Evolutionary conservation across 2,797 vertebrate genomes (phyloP).

Genomic region (Enteromius fasciolatus): DNA sequence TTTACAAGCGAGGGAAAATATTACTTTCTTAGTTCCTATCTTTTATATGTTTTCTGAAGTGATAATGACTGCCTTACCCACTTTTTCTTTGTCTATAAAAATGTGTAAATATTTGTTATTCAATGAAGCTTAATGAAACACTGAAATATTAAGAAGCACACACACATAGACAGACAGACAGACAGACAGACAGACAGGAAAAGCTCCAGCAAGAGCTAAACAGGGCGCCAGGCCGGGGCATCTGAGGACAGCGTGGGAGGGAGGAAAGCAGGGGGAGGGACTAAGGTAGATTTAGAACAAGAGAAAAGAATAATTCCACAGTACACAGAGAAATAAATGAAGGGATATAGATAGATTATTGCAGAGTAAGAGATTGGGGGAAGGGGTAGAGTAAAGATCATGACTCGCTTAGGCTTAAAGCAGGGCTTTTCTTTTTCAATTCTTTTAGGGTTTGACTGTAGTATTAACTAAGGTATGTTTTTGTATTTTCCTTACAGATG

Average conservation of each 20-base stretch:
- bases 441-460: background rate
- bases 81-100: conserved; percentile 3
- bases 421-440: background rate
- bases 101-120: background rate
- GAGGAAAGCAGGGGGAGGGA: conserved; percentile 31
- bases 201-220: conserved; percentile 52
- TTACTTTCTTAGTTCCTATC: background rate
- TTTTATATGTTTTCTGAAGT: background rate
- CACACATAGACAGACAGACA: conserved; percentile 11
- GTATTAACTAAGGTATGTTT: background rate
- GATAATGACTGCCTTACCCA: background rate
- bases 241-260: conserved; percentile 56
- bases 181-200: conserved; percentile 25
- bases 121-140: conserved; percentile 14
- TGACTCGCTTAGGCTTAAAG: conserved; percentile 38
- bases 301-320: conserved; percentile 32
- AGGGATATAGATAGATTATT: conserved; percentile 54
- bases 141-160: conserved; percentile 18
- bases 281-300: conserved; percentile 35
- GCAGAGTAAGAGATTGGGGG: conserved; percentile 20
- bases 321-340: conserved; percentile 58
- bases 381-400: conserved; percentile 54
- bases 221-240: conserved; percentile 57
- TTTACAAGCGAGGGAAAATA: background rate
- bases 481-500: conserved; percentile 24